phyloP scores from a whole-genome alignment of 2,888 invertebrate genomes.

The Nephrotoma flavescens region DNA sequence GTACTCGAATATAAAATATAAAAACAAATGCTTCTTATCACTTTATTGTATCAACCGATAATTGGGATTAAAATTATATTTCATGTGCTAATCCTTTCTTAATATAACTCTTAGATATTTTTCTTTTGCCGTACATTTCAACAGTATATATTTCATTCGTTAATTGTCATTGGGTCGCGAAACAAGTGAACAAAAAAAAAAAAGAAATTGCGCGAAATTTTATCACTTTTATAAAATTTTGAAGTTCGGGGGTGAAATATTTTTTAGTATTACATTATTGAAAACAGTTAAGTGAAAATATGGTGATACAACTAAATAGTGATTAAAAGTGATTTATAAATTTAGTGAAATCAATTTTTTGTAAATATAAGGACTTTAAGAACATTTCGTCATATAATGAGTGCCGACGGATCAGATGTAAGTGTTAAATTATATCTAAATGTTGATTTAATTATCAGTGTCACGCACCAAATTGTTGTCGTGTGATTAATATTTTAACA shows the following conservation, averaged over 20 bases:
- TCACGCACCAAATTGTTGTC: background rate
- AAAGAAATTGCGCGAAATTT: too few relatives aligned
- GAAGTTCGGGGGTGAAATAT: background rate
- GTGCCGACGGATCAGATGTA: background rate
- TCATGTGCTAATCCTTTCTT: background rate
- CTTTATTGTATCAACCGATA: background rate
- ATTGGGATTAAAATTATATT: background rate
- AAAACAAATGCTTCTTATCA: background rate
- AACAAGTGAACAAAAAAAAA: background rate
- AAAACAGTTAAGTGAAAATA: background rate
- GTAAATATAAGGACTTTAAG: background rate
- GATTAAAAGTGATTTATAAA: background rate
- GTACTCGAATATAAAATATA: background rate
- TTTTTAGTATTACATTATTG: background rate
- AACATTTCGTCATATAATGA: background rate
- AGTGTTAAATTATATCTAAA: background rate
- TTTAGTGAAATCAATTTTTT: background rate
- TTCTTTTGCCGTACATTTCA: background rate
- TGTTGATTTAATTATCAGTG: background rate
- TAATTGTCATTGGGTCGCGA: background rate
- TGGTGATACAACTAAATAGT: background rate
- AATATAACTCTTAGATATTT: background rate
- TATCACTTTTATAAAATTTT: too few relatives aligned
- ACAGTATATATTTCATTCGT: background rate
- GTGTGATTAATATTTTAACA: background rate